Evolutionary conservation across 2,797 vertebrate genomes (phyloP).

Genomic region (Protosalanx chinensis): DNA sequence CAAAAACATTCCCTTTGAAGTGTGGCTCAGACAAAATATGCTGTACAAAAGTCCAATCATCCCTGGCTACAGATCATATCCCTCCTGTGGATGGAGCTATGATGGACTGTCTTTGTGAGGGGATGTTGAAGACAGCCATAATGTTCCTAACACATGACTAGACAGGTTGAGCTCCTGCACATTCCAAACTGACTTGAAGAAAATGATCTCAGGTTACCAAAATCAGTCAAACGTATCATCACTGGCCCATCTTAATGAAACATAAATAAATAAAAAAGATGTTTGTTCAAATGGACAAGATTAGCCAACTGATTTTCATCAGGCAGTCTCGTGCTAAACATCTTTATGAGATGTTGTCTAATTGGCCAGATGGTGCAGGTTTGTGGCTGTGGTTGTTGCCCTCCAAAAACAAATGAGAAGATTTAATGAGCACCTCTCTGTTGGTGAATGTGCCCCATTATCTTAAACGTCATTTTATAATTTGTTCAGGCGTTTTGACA

Average conservation of each 20-base stretch:
- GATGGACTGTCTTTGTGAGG: slow-evolving; percentile 9
- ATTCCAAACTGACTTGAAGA: neutral
- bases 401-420: slow-evolving; percentile 43
- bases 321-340: neutral
- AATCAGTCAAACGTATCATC: neutral
- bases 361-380: slow-evolving; percentile 51
- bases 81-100: slow-evolving; percentile 25
- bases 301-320: neutral
- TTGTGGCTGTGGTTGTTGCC: slow-evolving; percentile 47
- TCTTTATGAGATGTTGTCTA: neutral
- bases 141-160: slow-evolving; percentile 56
- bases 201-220: neutral
- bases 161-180: slow-evolving; percentile 49
- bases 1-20: slow-evolving; percentile 18
- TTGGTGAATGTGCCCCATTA: slow-evolving; percentile 46
- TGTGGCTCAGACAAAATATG: neutral
- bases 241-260: too few species aligned
- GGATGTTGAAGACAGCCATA: slow-evolving; percentile 14
- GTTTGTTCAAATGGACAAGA: too few species aligned
- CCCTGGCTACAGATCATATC: slow-evolving; percentile 26
- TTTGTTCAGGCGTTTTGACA: neutral
- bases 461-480: slow-evolving; percentile 30
- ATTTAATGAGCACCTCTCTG: slow-evolving; percentile 36
- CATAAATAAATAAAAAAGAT: too few species aligned
- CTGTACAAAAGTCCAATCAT: slow-evolving; percentile 7